Percentiles rank a stretch among this genome's conserved stretches.
phyloP scores from a whole-genome alignment of 2,113 vertebrate genomes.

The Reinhardtius hippoglossoides region DNA sequence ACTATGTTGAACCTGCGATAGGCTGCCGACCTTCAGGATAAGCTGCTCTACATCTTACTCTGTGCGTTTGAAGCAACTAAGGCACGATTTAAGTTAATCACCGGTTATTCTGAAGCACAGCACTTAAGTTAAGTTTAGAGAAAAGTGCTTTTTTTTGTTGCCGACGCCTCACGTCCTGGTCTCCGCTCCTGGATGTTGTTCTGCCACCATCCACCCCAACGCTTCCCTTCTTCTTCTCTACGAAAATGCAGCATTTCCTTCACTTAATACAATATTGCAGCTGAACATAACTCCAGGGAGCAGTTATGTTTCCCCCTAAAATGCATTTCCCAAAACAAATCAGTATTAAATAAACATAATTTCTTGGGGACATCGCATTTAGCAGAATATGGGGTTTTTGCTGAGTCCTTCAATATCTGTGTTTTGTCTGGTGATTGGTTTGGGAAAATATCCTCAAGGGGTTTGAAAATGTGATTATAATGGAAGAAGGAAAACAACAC shows the following conservation, averaged over 20 bases:
- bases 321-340: neutral
- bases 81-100: too few species aligned
- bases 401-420: neutral
- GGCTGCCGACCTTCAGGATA: too few species aligned
- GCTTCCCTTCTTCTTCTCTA: neutral
- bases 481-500: too few species aligned
- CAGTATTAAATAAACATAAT: neutral
- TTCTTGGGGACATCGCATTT: neutral
- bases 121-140: too few species aligned
- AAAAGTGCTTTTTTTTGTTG: too few species aligned
- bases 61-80: too few species aligned
- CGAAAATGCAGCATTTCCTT: neutral
- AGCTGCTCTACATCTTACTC: too few species aligned
- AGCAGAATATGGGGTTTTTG: neutral
- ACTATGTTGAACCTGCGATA: too few species aligned
- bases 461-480: too few species aligned
- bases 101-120: too few species aligned
- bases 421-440: neutral
- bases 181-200: neutral
- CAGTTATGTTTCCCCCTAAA: neutral
- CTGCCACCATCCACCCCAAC: neutral
- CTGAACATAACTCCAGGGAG: neutral
- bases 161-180: too few species aligned
- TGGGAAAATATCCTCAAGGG: too few species aligned
- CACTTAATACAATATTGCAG: neutral